phyloP scores from a whole-genome alignment of 2,888 invertebrate genomes.

The Drosophila pseudotalamancana region DNA sequence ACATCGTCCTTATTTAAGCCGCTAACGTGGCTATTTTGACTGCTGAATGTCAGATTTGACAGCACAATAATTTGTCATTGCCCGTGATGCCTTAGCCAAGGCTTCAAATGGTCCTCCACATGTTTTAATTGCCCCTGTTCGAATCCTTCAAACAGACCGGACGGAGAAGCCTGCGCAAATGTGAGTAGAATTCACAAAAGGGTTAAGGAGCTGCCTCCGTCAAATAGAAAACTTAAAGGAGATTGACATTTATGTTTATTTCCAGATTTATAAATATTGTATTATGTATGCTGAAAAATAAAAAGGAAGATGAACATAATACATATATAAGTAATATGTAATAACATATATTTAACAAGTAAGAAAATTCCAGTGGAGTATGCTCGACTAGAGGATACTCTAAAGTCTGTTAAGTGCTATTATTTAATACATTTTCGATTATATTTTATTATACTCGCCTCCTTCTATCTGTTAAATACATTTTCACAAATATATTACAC shows the following conservation, averaged over 20 bases:
- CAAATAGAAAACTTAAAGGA: slow-evolving; percentile 2
- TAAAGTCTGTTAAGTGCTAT: too few relatives aligned
- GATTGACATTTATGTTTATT: slow-evolving; percentile 2
- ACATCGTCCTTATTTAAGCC: slow-evolving; percentile 21
- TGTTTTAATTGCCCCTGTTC: slow-evolving; percentile 53
- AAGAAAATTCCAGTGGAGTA: too few relatives aligned
- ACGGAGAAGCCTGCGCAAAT: not conserved
- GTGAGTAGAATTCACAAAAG: not conserved
- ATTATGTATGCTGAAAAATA: not conserved
- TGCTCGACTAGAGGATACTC: too few relatives aligned
- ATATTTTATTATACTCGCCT: too few relatives aligned
- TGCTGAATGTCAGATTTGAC: slow-evolving; percentile 80
- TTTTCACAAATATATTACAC: too few relatives aligned
- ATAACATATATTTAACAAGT: too few relatives aligned
- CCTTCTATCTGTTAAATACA: too few relatives aligned
- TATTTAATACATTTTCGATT: too few relatives aligned
- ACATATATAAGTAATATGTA: not conserved
- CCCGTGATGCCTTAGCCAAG: slow-evolving; percentile 9
- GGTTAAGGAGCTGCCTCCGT: not conserved
- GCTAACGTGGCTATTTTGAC: slow-evolving; percentile 79
- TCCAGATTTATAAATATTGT: not conserved
- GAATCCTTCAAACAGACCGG: slow-evolving; percentile 2
- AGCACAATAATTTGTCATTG: slow-evolving; percentile 80
- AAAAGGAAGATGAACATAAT: not conserved
- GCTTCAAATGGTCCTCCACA: slow-evolving; percentile 36